Evolutionary conservation across 2,113 vertebrate species (phyloP).

Genomic region (Lates calcarifer): DNA sequence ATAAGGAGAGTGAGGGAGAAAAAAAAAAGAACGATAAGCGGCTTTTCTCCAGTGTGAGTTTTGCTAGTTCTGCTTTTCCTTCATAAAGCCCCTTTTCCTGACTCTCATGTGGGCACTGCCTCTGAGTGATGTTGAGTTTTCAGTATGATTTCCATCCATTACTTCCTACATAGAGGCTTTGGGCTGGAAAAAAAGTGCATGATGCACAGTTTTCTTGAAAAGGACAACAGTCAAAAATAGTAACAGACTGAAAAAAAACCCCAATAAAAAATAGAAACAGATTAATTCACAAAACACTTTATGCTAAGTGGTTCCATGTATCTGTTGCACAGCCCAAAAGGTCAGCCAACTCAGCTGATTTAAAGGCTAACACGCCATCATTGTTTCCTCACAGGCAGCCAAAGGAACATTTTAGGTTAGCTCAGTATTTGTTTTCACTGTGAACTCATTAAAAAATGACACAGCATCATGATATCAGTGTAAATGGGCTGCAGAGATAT

Average conservation of each 20-base stretch:
- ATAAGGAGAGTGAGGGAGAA: slow-evolving; percentile 36
- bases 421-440: slow-evolving; percentile 24
- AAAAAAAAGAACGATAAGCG: slow-evolving; percentile 51
- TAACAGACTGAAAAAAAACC: background rate
- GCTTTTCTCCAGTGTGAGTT: slow-evolving; percentile 58
- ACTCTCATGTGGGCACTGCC: slow-evolving; percentile 10
- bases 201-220: slow-evolving; percentile 30
- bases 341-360: slow-evolving; percentile 71
- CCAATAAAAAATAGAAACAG: slow-evolving; percentile 13
- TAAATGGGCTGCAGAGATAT: background rate
- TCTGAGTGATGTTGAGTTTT: slow-evolving; percentile 30
- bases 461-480: background rate
- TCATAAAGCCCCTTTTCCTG: slow-evolving; percentile 40
- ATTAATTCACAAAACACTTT: slow-evolving; percentile 41
- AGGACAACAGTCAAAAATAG: slow-evolving; percentile 30
- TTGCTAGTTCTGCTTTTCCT: slow-evolving; percentile 46
- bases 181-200: background rate
- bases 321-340: slow-evolving; percentile 64
- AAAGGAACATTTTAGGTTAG: slow-evolving; percentile 37
- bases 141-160: slow-evolving; percentile 25
- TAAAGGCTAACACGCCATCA: slow-evolving; percentile 66
- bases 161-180: slow-evolving; percentile 14
- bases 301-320: slow-evolving; percentile 61
- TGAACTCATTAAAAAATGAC: slow-evolving; percentile 16
- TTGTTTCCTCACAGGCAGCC: slow-evolving; percentile 49